These are phyloP conservation scores for Cherax quadricarinatus DNA, from an alignment of 1,140 invertebrate species.

Conservation along the genomic window DNA sequence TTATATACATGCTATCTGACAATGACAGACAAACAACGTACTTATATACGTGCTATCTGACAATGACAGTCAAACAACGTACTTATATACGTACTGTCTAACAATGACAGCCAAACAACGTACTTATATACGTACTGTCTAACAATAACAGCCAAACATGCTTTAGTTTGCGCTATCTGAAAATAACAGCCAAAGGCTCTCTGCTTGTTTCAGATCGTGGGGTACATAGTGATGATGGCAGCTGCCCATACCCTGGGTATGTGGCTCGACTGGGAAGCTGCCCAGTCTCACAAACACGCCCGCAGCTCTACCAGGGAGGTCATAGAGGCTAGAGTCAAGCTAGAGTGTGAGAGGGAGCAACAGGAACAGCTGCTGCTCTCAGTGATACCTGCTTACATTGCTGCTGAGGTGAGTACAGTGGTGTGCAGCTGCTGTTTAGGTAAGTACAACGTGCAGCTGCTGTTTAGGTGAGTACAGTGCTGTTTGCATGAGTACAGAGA, in stretches of 20 bases:
- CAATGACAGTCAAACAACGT: too few relatives aligned
- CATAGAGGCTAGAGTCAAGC: constrained; percentile 92
- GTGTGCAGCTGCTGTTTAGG: too few relatives aligned
- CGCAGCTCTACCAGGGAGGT: constrained; percentile 92
- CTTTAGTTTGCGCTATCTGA: neutral
- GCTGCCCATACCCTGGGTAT: constrained; percentile 87
- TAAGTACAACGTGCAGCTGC: too few relatives aligned
- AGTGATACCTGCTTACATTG: constrained; percentile 95
- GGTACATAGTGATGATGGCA: constrained; percentile 86
- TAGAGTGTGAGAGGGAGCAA: constrained; percentile 94
- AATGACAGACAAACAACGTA: too few relatives aligned
- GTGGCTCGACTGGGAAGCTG: constrained; percentile 91
- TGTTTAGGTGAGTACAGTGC: too few relatives aligned
- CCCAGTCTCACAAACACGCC: constrained; percentile 88
- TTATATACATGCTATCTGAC: too few relatives aligned
- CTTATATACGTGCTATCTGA: too few relatives aligned
- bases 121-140: too few relatives aligned
- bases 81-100: too few relatives aligned
- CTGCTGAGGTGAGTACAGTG: constrained; percentile 83
- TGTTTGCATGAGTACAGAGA: too few relatives aligned
- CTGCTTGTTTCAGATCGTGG: constrained; percentile 81
- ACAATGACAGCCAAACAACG: too few relatives aligned
- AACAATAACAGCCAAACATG: too few relatives aligned
- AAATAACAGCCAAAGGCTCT: neutral
- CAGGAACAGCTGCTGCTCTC: constrained; percentile 93